Conservation (phyloP, 1,140 invertebrate species). For the Trichoplusia ni region DNA sequence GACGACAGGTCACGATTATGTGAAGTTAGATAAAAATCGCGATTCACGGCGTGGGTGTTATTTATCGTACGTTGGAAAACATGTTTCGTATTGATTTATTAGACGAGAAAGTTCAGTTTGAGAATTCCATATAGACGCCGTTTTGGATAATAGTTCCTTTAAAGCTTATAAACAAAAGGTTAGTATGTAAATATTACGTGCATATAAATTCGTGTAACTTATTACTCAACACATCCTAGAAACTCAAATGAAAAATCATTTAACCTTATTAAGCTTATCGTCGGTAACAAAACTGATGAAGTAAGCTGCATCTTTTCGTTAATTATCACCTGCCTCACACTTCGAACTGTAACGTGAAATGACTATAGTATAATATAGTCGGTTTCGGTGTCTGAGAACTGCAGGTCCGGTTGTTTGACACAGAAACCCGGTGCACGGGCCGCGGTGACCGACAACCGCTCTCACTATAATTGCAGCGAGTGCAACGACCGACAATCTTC, state of each 20-base stretch:
- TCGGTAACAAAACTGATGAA: too few relatives aligned
- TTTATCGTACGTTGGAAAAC: neutral
- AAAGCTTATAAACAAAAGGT: too few relatives aligned
- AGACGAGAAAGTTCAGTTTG: constrained; percentile 15
- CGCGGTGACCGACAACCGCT: constrained; percentile 30
- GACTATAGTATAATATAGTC: constrained; percentile 39
- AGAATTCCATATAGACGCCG: too few relatives aligned
- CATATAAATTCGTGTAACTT: too few relatives aligned
- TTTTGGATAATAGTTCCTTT: too few relatives aligned
- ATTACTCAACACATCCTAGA: too few relatives aligned
- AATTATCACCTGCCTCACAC: neutral
- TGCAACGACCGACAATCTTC: constrained; percentile 53
- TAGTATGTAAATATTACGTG: too few relatives aligned
- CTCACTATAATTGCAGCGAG: constrained; percentile 49
- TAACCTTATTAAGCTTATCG: too few relatives aligned
- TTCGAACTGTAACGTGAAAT: neutral
- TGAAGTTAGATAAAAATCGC: neutral
- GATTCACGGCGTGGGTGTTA: neutral
- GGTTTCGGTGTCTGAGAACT: constrained; percentile 25
- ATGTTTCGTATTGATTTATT: constrained; percentile 5
- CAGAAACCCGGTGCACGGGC: constrained; percentile 60
- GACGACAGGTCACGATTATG: neutral
- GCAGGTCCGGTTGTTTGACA: constrained; percentile 60
- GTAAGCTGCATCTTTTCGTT: too few relatives aligned
- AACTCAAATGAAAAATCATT: too few relatives aligned